These are phyloP conservation scores for Neoniphon sammara DNA, from an alignment of 2,797 vertebrate species.

Conservation along the genomic window DNA sequence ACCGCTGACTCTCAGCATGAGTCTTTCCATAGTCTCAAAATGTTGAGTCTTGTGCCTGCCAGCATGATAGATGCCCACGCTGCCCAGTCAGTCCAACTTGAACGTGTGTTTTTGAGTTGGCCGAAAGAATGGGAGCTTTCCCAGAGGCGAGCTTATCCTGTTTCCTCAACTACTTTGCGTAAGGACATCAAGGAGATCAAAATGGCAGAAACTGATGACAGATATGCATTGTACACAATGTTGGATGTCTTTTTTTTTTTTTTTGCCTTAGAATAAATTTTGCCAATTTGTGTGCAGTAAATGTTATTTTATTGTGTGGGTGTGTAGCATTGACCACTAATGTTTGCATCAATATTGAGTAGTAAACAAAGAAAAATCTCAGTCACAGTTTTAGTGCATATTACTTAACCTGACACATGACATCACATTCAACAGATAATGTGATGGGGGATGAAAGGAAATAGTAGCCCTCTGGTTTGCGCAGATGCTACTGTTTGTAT, in stretches of 20 bases:
- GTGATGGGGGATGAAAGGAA: neutral
- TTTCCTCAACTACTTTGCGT: neutral
- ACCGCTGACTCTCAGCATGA: neutral
- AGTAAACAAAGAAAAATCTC: neutral
- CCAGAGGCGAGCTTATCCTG: neutral
- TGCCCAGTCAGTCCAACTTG: neutral
- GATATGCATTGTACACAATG: slow-evolving; percentile 22
- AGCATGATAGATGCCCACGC: slow-evolving; percentile 7
- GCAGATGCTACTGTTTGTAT: neutral
- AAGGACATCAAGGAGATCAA: neutral
- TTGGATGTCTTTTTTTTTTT: slow-evolving; percentile 5
- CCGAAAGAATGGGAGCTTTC: neutral
- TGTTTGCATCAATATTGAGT: neutral
- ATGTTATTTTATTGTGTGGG: neutral
- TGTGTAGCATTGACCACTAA: neutral
- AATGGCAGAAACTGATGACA: neutral
- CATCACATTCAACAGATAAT: neutral
- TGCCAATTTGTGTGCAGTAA: slow-evolving; percentile 11
- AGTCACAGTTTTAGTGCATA: neutral
- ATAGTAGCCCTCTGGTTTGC: neutral
- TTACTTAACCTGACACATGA: neutral
- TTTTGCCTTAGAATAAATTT: slow-evolving; percentile 30
- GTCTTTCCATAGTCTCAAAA: neutral
- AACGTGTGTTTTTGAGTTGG: neutral
- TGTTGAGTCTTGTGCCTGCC: neutral